These are phyloP conservation scores for Glomeris maerens DNA, from an alignment of 1,140 invertebrate genomes.

Conservation along the genomic window DNA sequence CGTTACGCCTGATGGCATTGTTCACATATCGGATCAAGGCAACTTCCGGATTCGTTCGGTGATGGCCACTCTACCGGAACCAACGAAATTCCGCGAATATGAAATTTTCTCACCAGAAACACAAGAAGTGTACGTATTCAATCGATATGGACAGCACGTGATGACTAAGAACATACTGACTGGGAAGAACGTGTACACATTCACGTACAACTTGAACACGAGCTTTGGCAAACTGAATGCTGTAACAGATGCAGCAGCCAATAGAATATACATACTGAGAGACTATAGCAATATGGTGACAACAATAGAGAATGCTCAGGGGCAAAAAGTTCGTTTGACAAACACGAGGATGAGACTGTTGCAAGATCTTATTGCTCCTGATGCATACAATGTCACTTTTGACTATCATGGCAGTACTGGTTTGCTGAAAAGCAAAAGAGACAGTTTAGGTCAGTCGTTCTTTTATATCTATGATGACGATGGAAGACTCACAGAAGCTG, in stretches of 20 bases:
- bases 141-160: slow-evolving; percentile 86
- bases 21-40: slow-evolving; percentile 87
- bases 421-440: slow-evolving; percentile 69
- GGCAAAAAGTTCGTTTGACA: slow-evolving; percentile 73
- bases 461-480: slow-evolving; percentile 93
- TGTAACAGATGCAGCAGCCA: slow-evolving; percentile 82
- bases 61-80: slow-evolving; percentile 74
- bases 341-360: slow-evolving; percentile 80
- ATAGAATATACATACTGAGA: slow-evolving; percentile 72
- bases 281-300: slow-evolving; percentile 63
- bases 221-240: slow-evolving; percentile 86
- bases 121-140: slow-evolving; percentile 90
- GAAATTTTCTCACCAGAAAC: slow-evolving; percentile 90
- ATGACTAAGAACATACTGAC: slow-evolving; percentile 84
- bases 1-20: slow-evolving; percentile 81
- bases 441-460: slow-evolving; percentile 77
- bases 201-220: slow-evolving; percentile 91
- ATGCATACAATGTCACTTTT: slow-evolving; percentile 83
- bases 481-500: slow-evolving; percentile 71
- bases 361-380: slow-evolving; percentile 71
- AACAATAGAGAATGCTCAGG: slow-evolving; percentile 85
- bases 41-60: slow-evolving; percentile 81
- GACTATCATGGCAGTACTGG: slow-evolving; percentile 82
- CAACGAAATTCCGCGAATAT: slow-evolving; percentile 66
- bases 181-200: slow-evolving; percentile 76